Conservation (phyloP, 1,140 invertebrate species). For the Teleogryllus occipitalis region DNA sequence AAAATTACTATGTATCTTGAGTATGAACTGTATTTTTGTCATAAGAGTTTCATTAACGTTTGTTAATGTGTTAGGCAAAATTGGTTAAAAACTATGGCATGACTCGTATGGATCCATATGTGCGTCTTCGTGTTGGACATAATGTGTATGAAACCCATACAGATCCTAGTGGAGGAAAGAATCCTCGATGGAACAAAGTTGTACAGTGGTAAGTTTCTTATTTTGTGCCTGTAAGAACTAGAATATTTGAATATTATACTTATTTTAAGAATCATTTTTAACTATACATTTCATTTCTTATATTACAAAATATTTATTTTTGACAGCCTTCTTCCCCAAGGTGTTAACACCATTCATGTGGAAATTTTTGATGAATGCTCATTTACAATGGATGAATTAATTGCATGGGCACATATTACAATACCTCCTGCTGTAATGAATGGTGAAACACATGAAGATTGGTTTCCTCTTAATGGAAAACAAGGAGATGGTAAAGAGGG, state of each 20-base stretch:
- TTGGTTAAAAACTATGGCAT: slow-evolving; percentile 94
- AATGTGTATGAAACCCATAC: slow-evolving; percentile 92
- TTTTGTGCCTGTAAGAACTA: background rate
- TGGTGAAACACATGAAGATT: slow-evolving; percentile 87
- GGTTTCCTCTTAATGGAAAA: slow-evolving; percentile 84
- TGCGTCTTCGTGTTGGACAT: slow-evolving; percentile 83
- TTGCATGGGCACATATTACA: slow-evolving; percentile 82
- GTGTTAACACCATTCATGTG: slow-evolving; percentile 78
- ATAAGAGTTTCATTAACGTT: background rate
- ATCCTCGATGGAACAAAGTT: slow-evolving; percentile 89
- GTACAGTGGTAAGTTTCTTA: slow-evolving; percentile 65
- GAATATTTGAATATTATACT: background rate
- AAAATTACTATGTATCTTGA: background rate
- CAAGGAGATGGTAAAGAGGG: slow-evolving; percentile 91
- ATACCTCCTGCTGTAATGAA: slow-evolving; percentile 75
- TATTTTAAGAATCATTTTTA: background rate
- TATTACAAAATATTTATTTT: slow-evolving; percentile 29
- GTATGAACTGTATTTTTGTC: background rate
- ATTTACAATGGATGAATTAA: slow-evolving; percentile 89
- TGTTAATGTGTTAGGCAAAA: slow-evolving; percentile 55
- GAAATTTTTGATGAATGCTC: slow-evolving; percentile 97
- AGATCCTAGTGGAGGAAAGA: slow-evolving; percentile 89
- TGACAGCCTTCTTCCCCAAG: slow-evolving; percentile 69
- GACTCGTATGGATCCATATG: slow-evolving; percentile 93
- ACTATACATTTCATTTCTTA: background rate